These are phyloP conservation scores for Euura saliciscinereae DNA, from an alignment of 1,140 invertebrate species.

Conservation along the genomic window DNA sequence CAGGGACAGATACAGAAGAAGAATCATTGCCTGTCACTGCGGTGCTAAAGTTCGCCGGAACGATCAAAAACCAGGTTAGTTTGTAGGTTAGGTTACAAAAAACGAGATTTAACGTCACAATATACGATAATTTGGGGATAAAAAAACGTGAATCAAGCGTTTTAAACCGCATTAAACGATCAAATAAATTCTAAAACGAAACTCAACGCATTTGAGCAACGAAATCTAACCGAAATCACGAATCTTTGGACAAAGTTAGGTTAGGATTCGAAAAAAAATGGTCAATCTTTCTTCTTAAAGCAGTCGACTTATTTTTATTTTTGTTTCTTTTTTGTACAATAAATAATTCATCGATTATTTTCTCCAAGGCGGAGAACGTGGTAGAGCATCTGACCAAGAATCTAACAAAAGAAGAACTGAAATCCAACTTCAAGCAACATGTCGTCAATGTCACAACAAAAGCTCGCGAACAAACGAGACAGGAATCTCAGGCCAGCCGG, in stretches of 20 bases:
- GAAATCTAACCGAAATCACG: too few relatives aligned
- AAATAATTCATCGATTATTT: constrained; percentile 5
- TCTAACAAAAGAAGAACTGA: constrained; percentile 41
- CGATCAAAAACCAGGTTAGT: constrained; percentile 54
- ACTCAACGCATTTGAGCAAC: too few relatives aligned
- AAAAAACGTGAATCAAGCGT: too few relatives aligned
- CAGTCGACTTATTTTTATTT: constrained; percentile 7
- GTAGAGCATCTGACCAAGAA: constrained; percentile 47
- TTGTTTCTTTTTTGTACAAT: neutral
- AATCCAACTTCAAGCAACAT: constrained; percentile 53
- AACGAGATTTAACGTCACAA: too few relatives aligned
- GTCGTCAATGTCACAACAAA: constrained; percentile 49
- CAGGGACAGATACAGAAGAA: too few relatives aligned
- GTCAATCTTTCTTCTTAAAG: neutral
- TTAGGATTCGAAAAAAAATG: too few relatives aligned
- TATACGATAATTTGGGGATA: too few relatives aligned
- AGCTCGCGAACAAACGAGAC: constrained; percentile 34
- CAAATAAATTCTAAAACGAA: too few relatives aligned
- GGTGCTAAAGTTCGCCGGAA: constrained; percentile 64
- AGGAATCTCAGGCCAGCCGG: constrained; percentile 39
- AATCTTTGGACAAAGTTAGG: too few relatives aligned
- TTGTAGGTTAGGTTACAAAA: neutral
- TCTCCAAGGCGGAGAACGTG: constrained; percentile 51
- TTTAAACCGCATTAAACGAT: too few relatives aligned
- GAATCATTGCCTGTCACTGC: constrained; percentile 41